Evolutionary conservation across 37 sponge, comb jelly and placozoan species (phyloP).

Genomic region (Theonella swinhoei): DNA sequence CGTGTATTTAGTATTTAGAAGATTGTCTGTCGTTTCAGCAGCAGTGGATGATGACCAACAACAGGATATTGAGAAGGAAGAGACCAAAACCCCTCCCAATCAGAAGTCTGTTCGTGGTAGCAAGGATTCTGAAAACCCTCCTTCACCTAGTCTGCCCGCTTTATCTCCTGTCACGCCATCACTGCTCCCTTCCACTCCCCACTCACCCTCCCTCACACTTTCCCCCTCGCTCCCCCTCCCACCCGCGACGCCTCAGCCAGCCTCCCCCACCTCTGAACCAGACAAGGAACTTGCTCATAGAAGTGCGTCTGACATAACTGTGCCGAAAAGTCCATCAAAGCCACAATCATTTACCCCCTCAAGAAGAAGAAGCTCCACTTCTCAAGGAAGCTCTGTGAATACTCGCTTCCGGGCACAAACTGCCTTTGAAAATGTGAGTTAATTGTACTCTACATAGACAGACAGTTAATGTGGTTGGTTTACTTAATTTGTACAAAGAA

Average conservation of each 20-base stretch:
- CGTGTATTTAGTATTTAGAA: too few species aligned
- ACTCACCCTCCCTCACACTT: constrained; percentile 9
- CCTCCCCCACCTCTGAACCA: not conserved
- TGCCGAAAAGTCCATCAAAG: not conserved
- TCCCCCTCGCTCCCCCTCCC: not conserved
- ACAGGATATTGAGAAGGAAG: not conserved
- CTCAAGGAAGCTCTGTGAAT: constrained; percentile 4
- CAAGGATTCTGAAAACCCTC: not conserved
- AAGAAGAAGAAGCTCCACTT: not conserved
- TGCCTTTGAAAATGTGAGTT: constrained; percentile 29
- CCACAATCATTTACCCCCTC: not conserved
- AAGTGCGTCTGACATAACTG: not conserved
- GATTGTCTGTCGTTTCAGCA: too few species aligned
- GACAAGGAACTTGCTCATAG: not conserved
- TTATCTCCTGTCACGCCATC: not conserved
- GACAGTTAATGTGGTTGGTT: too few species aligned
- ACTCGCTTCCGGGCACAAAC: constrained; percentile 33
- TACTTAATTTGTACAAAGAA: too few species aligned
- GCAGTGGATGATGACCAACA: too few species aligned
- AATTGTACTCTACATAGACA: not conserved
- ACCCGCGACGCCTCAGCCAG: not conserved
- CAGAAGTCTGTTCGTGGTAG: too few species aligned
- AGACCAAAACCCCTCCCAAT: not conserved
- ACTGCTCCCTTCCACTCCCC: constrained; percentile 14
- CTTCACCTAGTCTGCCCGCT: not conserved